phyloP scores from a whole-genome alignment of 2,797 vertebrate species.

The Oophaga sylvatica region DNA sequence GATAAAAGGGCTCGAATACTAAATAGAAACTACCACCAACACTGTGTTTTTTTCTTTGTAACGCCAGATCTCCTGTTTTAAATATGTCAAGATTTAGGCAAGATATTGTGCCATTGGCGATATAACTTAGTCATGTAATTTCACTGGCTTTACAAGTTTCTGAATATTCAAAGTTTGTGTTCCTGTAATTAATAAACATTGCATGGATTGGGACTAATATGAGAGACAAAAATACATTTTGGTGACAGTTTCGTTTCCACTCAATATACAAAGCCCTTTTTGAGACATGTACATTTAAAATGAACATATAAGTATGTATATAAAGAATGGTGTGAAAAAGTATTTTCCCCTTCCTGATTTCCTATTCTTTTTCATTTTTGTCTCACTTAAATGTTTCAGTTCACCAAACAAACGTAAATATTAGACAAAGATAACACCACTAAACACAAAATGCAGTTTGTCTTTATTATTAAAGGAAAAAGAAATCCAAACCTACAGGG shows the following conservation, averaged over 20 bases:
- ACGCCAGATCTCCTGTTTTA: neutral
- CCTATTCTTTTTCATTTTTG: too few species aligned
- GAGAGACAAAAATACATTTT: neutral
- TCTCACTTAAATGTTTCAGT: too few species aligned
- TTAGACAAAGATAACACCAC: too few species aligned
- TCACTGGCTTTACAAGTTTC: neutral
- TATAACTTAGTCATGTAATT: neutral
- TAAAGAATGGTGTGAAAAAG: neutral
- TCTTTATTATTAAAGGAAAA: too few species aligned
- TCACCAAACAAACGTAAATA: too few species aligned
- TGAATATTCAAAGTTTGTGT: neutral
- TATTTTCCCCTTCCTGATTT: too few species aligned
- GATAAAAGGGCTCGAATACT: constrained; percentile 11
- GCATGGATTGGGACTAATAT: too few species aligned
- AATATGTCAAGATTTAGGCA: too few species aligned
- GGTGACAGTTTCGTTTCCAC: neutral
- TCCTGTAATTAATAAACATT: neutral
- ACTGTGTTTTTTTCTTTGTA: neutral
- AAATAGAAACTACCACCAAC: neutral
- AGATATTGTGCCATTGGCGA: neutral
- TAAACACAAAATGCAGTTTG: too few species aligned
- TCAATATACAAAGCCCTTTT: neutral
- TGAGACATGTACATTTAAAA: neutral
- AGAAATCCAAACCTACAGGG: too few species aligned
- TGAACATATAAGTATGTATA: neutral